A percentile compares a stretch with the other conserved stretches of the same genome.
Evolutionary conservation across 2,113 vertebrate species (phyloP).

Genomic region (Sapayoa aenigma): DNA sequence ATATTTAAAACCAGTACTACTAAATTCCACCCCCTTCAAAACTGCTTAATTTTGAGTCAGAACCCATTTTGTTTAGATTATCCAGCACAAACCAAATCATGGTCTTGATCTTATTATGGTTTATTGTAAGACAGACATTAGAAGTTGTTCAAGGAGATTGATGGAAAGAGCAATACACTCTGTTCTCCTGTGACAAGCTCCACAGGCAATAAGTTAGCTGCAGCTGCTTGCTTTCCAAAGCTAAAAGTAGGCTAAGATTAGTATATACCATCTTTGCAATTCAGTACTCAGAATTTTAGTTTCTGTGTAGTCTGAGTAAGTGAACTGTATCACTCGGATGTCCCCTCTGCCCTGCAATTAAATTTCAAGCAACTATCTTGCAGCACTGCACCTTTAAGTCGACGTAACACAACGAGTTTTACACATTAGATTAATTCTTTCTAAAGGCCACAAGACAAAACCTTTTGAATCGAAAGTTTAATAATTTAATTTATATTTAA

Average conservation of each 20-base stretch:
- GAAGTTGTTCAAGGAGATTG: not conserved
- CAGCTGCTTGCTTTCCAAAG: not conserved
- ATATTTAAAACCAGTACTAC: not conserved
- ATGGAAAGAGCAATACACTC: not conserved
- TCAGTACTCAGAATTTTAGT: not conserved
- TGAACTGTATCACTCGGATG: not conserved
- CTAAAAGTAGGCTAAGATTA: not conserved
- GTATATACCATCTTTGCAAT: not conserved
- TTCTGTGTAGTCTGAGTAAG: not conserved
- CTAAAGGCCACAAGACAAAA: slow-evolving; percentile 62
- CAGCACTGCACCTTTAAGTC: slow-evolving; percentile 47
- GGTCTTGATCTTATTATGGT: not conserved
- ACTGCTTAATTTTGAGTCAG: not conserved
- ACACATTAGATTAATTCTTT: not conserved
- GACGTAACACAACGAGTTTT: not conserved
- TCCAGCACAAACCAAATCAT: not conserved
- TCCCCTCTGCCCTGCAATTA: not conserved
- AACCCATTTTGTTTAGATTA: not conserved
- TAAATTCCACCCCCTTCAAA: not conserved
- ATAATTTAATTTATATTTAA: not conserved
- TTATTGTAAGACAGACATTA: not conserved
- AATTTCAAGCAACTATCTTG: not conserved
- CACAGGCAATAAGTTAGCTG: not conserved
- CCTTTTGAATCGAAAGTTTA: not conserved
- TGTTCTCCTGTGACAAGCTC: not conserved